These are phyloP conservation scores for Agrypnus murinus DNA, from an alignment of 2,888 invertebrate genomes.

Conservation along the genomic window DNA sequence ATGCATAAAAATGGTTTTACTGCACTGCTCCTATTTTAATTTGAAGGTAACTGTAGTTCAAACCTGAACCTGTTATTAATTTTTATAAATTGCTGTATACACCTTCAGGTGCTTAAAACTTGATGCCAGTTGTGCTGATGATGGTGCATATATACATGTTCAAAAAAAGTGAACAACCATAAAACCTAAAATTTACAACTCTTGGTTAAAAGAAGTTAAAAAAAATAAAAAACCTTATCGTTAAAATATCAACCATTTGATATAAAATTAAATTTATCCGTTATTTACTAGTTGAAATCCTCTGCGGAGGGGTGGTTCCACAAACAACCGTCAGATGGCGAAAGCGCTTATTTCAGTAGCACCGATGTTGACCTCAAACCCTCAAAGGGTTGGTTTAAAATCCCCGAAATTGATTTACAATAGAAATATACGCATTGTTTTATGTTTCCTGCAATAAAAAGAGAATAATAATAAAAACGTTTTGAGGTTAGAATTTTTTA, in stretches of 20 bases:
- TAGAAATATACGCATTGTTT: too few species aligned
- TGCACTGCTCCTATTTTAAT: constrained; percentile 7
- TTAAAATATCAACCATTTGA: too few species aligned
- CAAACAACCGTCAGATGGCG: constrained; percentile 5
- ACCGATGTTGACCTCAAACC: neutral
- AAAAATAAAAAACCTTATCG: too few species aligned
- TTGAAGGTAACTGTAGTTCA: constrained; percentile 3
- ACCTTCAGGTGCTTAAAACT: constrained; percentile 3
- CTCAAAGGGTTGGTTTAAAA: neutral
- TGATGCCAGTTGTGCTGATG: neutral
- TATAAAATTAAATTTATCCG: too few species aligned
- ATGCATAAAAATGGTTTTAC: neutral
- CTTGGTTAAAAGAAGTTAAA: too few species aligned
- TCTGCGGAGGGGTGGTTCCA: neutral
- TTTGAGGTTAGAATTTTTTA: neutral
- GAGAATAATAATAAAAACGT: too few species aligned
- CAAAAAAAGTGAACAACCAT: too few species aligned
- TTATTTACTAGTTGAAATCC: too few species aligned
- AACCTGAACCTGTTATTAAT: constrained; percentile 8
- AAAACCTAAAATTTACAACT: too few species aligned
- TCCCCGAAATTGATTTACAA: too few species aligned
- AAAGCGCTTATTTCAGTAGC: neutral
- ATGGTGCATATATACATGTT: too few species aligned
- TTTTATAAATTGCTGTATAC: constrained; percentile 7
- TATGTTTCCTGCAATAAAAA: too few species aligned